Base-by-base conservation (phyloP, 2,113 vertebrate genomes). In the Corythoichthys intestinalis region DNA sequence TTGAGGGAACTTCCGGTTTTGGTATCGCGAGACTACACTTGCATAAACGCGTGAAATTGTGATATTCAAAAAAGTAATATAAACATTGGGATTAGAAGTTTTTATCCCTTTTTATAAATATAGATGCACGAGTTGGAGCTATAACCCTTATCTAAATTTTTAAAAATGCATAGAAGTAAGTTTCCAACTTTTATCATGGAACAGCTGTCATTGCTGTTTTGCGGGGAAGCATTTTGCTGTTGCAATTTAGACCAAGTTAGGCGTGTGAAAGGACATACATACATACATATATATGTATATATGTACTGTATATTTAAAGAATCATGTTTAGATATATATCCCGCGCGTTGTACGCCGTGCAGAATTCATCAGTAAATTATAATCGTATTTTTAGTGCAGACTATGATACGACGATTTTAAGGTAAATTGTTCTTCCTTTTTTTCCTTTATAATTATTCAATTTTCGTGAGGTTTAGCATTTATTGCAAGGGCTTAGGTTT, bases 271-370 rank as follows among this genome's bases (percentile, higher is more conserved):
- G 88, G 85, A 64, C 86, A 44, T 44, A 44, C 6, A 44, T 44
- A 28, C 20, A 28, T 28, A 28, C 1, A 28, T 28, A 28, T 28
- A 28, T 28, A 28, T 28, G 20, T 28, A 28, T 28, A 44, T 41
- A 41, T 41, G 39, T 41, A 7, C 9, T 44, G 81, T 52, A 15
- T 6, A 35, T 58, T 78, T 20, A 72, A 70, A 9, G 12, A 69
- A 80, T 46, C 49, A 93, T 93, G 92, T 85, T 84, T 20, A 81
- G 83, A 53, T 72, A 77, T 61, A 28, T 83, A 54, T 56, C 79
- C 4, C 71, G 80, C 10, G 67, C 69, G 5, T 13, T 82, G 7
- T 44, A 8, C 44, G 17, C 35, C 2, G 37, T 76, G 44, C 77
- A 80, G 52, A 77, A 49, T 3, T 67, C 71, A 41, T 61, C 78